These are phyloP conservation scores for Hydra vulgaris DNA, from an alignment of 30 jellyfish, hydroid and myxozoan species.

Conservation along the genomic window DNA sequence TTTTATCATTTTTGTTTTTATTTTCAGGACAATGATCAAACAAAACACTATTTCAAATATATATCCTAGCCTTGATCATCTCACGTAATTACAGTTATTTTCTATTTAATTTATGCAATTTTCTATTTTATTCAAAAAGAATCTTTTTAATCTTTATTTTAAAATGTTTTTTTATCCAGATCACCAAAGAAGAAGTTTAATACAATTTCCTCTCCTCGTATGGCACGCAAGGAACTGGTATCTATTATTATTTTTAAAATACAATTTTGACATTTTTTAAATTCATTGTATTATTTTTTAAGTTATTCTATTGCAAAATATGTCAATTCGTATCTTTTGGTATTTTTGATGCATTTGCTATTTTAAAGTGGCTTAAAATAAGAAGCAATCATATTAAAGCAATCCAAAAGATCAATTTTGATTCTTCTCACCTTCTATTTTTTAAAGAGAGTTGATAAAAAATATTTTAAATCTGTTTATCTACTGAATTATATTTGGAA, in stretches of 20 bases:
- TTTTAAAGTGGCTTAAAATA: too few relatives aligned
- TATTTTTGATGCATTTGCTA: too few relatives aligned
- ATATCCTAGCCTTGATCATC: conserved; percentile 47
- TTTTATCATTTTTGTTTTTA: background rate
- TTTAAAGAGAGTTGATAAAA: too few relatives aligned
- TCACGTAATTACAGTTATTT: background rate
- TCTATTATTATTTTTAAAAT: background rate
- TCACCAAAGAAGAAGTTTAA: conserved; percentile 62
- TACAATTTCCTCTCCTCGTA: conserved; percentile 66
- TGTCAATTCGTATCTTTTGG: too few relatives aligned
- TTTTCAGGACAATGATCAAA: conserved; percentile 53
- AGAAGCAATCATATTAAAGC: too few relatives aligned
- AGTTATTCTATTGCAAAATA: too few relatives aligned
- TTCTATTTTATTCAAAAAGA: background rate
- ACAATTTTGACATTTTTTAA: too few relatives aligned
- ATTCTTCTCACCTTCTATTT: too few relatives aligned
- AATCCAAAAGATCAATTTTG: too few relatives aligned
- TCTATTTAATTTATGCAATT: background rate
- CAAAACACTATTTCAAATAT: conserved; percentile 70
- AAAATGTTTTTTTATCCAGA: conserved; percentile 19
- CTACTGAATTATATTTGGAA: too few relatives aligned
- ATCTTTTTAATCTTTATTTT: background rate
- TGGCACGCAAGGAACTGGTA: conserved; percentile 59
- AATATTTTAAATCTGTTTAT: too few relatives aligned
- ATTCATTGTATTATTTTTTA: too few relatives aligned